Percentiles rank a stretch among this genome's conserved stretches.
Conservation (phyloP, 1,140 invertebrate genomes). For the Lucilia sericata region DNA sequence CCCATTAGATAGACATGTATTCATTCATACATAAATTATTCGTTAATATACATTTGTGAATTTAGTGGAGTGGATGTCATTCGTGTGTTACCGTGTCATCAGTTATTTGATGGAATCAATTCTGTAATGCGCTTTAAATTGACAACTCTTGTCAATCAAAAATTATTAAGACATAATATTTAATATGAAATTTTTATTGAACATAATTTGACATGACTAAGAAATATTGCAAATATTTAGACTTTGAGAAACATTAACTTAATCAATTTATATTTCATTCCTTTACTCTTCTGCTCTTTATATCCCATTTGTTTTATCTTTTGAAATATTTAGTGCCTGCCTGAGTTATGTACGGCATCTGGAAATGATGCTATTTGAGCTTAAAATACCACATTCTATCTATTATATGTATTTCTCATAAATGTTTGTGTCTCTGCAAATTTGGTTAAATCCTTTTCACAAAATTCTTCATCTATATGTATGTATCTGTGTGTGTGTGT, state of each 20-base stretch:
- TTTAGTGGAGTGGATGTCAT: background rate
- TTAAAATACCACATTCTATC: background rate
- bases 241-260: too few species aligned
- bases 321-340: background rate
- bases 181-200: background rate
- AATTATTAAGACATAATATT: background rate
- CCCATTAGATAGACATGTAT: background rate
- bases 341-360: slow-evolving; percentile 10
- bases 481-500: background rate
- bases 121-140: background rate
- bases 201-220: background rate
- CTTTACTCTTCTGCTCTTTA: background rate
- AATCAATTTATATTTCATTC: background rate
- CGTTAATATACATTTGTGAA: background rate
- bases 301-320: background rate
- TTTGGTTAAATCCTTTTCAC: background rate
- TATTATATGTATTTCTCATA: background rate
- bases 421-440: background rate
- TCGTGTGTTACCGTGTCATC: background rate
- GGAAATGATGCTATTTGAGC: slow-evolving; percentile 21
- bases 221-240: background rate
- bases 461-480: background rate
- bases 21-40: slow-evolving; percentile 7
- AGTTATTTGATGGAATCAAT: too few species aligned
- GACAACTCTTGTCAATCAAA: background rate